Conservation (phyloP, 2,113 vertebrate species). For the Amazona guildingii region DNA sequence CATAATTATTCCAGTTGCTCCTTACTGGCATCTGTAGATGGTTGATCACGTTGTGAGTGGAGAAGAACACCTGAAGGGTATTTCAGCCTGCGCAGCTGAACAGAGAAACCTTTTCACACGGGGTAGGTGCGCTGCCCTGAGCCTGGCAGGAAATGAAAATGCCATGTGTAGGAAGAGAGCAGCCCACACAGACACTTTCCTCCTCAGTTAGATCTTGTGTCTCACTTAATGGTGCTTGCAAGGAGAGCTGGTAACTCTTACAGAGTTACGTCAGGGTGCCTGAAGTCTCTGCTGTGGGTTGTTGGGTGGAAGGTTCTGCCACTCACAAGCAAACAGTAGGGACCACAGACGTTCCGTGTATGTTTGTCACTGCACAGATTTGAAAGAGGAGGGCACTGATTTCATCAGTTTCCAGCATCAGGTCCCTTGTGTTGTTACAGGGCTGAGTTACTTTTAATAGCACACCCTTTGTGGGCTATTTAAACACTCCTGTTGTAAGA, state of each 20-base stretch:
- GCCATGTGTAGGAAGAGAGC: neutral
- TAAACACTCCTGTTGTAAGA: neutral
- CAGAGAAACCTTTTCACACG: neutral
- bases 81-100: neutral
- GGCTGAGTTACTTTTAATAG: neutral
- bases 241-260: neutral
- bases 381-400: neutral
- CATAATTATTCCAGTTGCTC: neutral
- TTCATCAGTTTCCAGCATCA: neutral
- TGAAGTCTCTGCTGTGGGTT: neutral
- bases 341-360: neutral
- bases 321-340: rapidly evolving
- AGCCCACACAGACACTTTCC: neutral
- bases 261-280: neutral
- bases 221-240: neutral
- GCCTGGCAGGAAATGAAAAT: neutral
- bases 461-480: neutral
- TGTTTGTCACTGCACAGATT: neutral
- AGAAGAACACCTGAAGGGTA: neutral
- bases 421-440: neutral
- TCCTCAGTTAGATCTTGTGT: neutral
- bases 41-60: neutral
- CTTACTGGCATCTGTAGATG: neutral
- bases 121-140: rapidly evolving
- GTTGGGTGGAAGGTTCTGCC: neutral